phyloP scores from a whole-genome alignment of 2,113 vertebrate species.

The Ophthalmolycus amberensis region DNA sequence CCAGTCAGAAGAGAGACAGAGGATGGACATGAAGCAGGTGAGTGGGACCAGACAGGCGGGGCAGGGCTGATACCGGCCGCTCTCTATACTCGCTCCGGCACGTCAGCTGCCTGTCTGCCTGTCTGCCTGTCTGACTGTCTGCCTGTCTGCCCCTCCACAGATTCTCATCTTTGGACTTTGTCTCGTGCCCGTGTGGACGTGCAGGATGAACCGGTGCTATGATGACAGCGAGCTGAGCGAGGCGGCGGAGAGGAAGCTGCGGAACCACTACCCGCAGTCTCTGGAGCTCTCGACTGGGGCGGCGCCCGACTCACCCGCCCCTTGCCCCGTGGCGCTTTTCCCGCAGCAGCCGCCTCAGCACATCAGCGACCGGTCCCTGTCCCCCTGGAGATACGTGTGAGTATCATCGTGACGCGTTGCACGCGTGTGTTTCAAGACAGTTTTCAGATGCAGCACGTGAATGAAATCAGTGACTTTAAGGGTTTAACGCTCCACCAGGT shows the following conservation, averaged over 20 bases:
- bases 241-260: slow-evolving; percentile 28
- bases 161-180: slow-evolving; percentile 36
- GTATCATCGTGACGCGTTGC: not conserved
- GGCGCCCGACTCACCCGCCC: fast-evolving
- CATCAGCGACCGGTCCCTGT: slow-evolving; percentile 83
- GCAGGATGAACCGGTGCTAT: slow-evolving; percentile 32
- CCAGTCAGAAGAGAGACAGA: not conserved
- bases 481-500: not conserved
- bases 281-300: fast-evolving
- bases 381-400: slow-evolving; percentile 87
- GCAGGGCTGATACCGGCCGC: not conserved
- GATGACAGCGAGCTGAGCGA: slow-evolving; percentile 13
- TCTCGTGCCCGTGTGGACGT: slow-evolving; percentile 1
- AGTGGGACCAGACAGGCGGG: slow-evolving; percentile 3
- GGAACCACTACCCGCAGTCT: not conserved
- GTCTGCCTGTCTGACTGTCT: not conserved
- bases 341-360: not conserved
- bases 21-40: slow-evolving; percentile 56
- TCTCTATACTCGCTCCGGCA: not conserved
- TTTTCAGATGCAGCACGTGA: not conserved
- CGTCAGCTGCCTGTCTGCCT: not conserved
- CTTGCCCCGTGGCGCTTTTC: slow-evolving; percentile 45
- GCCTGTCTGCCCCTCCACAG: slow-evolving; percentile 38
- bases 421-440: not conserved
- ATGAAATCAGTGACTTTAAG: not conserved